Conservation (phyloP, 2,113 vertebrate species). For the Anhinga anhinga region DNA sequence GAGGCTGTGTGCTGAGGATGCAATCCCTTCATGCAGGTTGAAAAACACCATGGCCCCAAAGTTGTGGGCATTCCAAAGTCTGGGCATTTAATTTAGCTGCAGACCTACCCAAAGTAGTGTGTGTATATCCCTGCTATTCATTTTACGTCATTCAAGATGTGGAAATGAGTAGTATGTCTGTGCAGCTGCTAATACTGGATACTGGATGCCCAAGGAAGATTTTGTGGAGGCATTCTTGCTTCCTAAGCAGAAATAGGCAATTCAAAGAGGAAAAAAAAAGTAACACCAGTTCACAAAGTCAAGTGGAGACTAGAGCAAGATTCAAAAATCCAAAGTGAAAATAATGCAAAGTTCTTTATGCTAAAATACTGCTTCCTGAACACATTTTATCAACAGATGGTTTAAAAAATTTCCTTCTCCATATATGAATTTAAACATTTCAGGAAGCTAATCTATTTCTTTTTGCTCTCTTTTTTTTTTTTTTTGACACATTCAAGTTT, state of each 20-base stretch:
- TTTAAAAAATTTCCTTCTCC: background rate
- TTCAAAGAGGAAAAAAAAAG: background rate
- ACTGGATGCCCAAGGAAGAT: background rate
- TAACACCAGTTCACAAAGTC: background rate
- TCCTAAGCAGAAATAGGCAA: background rate
- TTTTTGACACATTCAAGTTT: background rate
- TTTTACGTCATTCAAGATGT: background rate
- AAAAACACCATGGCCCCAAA: background rate
- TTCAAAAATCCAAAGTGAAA: background rate
- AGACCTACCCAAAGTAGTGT: background rate
- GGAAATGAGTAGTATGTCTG: background rate
- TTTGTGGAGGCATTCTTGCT: background rate
- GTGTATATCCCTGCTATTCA: background rate
- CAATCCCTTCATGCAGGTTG: background rate
- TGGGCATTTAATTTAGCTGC: background rate
- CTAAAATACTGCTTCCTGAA: background rate
- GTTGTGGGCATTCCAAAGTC: background rate
- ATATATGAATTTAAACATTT: constrained; percentile 15
- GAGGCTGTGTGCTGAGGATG: background rate
- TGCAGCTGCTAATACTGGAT: background rate
- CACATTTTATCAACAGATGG: constrained; percentile 51
- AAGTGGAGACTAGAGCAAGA: background rate
- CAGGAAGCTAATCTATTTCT: background rate
- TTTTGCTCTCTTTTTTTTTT: background rate
- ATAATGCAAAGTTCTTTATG: background rate